Evolutionary conservation across 2,888 invertebrate genomes (phyloP), one percentile per base, ranked within the genome.

Genomic region (Eupeodes luniger): DNA sequence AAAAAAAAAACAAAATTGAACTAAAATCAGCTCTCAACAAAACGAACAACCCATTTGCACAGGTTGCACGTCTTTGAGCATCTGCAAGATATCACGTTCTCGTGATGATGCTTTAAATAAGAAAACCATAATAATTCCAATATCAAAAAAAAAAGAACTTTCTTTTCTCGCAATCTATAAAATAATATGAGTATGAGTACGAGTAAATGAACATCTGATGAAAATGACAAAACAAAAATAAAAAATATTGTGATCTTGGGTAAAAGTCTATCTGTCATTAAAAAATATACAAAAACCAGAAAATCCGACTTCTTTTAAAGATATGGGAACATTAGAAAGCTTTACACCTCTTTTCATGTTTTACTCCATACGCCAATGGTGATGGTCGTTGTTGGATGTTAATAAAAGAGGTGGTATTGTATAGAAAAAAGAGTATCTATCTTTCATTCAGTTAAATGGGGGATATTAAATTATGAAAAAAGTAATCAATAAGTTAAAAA

Each of bases 21-120:
- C 27, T 27, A 1, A 2, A 67, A 53, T 10, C 5, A 47, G 51
- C 67, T 59, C 72, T 7, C 55, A 55, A 72, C 61, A 12, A 49
- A 67, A 49, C 49, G 76, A 67, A 62, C 72, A 77, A 76, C 80
- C 84, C 87, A 88, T 84, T 85, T 85, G 85, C 70, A 78, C 85
- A 75, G 75, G 88, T 77, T 81, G 88, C 88, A 85, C 88, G 80
- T 85, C 85, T 85, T 27, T 14, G 88, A 81, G 81, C 85, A 88
- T 88, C 87, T 88, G 87, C 67, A 72, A 84, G 53, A 74, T 62
- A 81, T 85, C 88, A 88, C 88, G 88, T 85, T 78, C 81, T 69
- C 62, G 81, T 64, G 69, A 36, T 57, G 85, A 78, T 78, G 88
- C 88, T 88, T 88, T 88, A 88, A 88, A 88, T 88, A 88, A 81